phyloP scores from a whole-genome alignment of 2,888 invertebrate species.

The Eulithis testata region DNA sequence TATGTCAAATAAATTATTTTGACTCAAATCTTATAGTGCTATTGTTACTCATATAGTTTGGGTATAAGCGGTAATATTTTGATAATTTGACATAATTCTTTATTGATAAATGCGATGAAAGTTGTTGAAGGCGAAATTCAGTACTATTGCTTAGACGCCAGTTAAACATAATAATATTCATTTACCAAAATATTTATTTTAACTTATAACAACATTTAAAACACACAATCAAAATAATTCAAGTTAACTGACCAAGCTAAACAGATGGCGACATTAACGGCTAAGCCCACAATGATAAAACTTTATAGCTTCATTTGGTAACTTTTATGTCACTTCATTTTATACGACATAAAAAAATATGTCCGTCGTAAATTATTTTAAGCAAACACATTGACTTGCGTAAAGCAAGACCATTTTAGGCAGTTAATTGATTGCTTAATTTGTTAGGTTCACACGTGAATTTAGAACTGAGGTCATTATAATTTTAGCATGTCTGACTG shows the following conservation, averaged over 20 bases:
- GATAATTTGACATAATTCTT: constrained; percentile 7
- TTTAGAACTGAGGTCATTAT: constrained; percentile 13
- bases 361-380: constrained; percentile 30
- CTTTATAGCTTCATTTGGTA: constrained; percentile 34
- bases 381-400: constrained; percentile 35
- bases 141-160: not conserved
- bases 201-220: not conserved
- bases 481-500: not conserved
- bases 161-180: not conserved
- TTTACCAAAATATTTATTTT: not conserved
- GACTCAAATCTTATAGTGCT: constrained; percentile 21
- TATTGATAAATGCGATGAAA: not conserved
- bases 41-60: constrained; percentile 14
- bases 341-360: constrained; percentile 29
- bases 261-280: constrained; percentile 32
- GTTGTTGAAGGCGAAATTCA: not conserved
- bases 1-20: constrained; percentile 28
- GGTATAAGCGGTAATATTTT: constrained; percentile 5
- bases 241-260: constrained; percentile 24
- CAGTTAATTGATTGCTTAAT: constrained; percentile 39
- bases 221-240: constrained; percentile 17
- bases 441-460: constrained; percentile 37
- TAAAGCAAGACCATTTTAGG: constrained; percentile 35
- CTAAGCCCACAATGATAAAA: constrained; percentile 34
- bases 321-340: constrained; percentile 30